Percentiles rank a stretch among this genome's conserved stretches.
Conservation (phyloP, 2,113 vertebrate genomes). For the Ovibos moschatus region DNA sequence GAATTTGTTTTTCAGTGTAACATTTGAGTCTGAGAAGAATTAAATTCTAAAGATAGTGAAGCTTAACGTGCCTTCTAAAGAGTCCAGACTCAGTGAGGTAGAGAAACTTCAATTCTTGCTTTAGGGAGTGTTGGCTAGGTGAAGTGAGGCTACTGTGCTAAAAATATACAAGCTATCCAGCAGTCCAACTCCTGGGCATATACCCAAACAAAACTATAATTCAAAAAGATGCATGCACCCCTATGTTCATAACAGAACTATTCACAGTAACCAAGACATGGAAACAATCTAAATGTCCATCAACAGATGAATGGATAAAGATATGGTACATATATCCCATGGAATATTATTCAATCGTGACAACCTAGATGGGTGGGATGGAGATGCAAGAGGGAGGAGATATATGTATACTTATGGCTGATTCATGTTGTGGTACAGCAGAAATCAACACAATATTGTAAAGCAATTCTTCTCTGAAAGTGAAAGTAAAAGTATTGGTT, state of each 20-base stretch:
- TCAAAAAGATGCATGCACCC: not conserved
- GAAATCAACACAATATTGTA: not conserved
- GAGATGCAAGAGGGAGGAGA: not conserved
- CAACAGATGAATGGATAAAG: not conserved
- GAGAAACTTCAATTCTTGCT: constrained; percentile 4
- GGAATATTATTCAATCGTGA: not conserved
- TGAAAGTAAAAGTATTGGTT: not conserved
- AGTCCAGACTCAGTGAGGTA: not conserved
- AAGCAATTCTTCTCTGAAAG: not conserved
- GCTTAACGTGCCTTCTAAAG: not conserved
- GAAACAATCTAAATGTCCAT: not conserved
- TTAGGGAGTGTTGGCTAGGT: not conserved
- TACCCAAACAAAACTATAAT: not conserved
- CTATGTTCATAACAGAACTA: not conserved
- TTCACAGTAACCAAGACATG: not conserved
- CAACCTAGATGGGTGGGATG: not conserved
- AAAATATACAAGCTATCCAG: not conserved
- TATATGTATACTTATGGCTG: not conserved
- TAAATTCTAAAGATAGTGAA: constrained; percentile 43
- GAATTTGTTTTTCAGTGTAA: constrained; percentile 52
- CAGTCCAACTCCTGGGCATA: not conserved
- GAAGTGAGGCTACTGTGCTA: not conserved
- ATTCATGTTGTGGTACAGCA: not conserved
- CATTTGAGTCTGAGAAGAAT: constrained; percentile 30
- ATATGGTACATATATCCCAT: not conserved